A percentile compares a stretch with the other conserved stretches of the same genome.
Evolutionary conservation across 2,113 vertebrate species (phyloP).

Genomic region (Plectropomus leopardus): DNA sequence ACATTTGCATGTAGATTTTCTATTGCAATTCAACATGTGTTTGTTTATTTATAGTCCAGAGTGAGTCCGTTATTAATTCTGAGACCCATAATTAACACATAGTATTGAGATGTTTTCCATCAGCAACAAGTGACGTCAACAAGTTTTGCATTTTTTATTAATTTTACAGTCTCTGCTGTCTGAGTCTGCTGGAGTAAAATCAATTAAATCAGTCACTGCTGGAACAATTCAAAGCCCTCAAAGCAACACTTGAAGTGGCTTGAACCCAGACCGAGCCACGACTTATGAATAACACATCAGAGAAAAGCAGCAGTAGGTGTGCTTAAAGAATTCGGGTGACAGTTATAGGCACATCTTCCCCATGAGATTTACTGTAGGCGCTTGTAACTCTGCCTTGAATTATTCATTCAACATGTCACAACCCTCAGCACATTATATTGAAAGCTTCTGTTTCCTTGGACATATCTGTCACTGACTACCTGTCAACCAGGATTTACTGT

Average conservation of each 20-base stretch:
- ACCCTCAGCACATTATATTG: slow-evolving; percentile 26
- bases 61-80: background rate
- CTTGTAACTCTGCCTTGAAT: slow-evolving; percentile 64
- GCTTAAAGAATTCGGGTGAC: slow-evolving; percentile 71
- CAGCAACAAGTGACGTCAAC: slow-evolving; percentile 43
- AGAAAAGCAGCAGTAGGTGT: slow-evolving; percentile 42
- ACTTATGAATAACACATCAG: slow-evolving; percentile 66
- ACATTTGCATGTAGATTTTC: background rate
- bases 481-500: slow-evolving; percentile 42
- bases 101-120: background rate
- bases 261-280: slow-evolving; percentile 21
- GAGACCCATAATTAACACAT: background rate
- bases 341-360: slow-evolving; percentile 45
- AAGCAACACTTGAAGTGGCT: slow-evolving; percentile 29
- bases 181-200: slow-evolving; percentile 15
- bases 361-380: slow-evolving; percentile 53
- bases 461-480: slow-evolving; percentile 21
- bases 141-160: background rate
- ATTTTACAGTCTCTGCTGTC: background rate
- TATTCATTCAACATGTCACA: slow-evolving; percentile 53
- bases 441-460: slow-evolving; percentile 39
- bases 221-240: slow-evolving; percentile 15
- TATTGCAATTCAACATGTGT: background rate
- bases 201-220: background rate
- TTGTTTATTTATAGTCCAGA: background rate